Conservation (phyloP, 2,797 vertebrate genomes). For the Micropoecilia bifurca region DNA sequence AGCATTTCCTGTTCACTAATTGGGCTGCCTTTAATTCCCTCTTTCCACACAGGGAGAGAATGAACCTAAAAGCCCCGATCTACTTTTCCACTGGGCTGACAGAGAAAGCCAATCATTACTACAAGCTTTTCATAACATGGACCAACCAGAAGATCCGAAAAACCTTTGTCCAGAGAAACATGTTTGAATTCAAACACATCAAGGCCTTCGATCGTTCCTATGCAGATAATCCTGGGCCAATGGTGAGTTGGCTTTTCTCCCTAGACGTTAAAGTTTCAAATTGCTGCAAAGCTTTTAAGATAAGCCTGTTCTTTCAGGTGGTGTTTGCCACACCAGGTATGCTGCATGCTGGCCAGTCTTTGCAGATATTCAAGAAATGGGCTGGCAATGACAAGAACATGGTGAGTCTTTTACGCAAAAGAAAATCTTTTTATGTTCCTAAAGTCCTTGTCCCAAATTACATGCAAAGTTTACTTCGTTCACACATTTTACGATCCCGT, state of each 20-base stretch:
- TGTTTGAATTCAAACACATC: slow-evolving; percentile 99
- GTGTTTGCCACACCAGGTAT: slow-evolving; percentile 98
- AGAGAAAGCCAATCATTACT: slow-evolving; percentile 98
- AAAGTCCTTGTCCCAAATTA: not conserved
- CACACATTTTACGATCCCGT: not conserved
- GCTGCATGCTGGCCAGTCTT: slow-evolving; percentile 96
- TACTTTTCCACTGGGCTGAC: slow-evolving; percentile 98
- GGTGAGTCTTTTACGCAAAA: slow-evolving; percentile 78
- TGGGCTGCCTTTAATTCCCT: slow-evolving; percentile 10
- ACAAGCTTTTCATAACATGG: slow-evolving; percentile 99
- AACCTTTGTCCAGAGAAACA: slow-evolving; percentile 98
- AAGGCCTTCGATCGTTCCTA: slow-evolving; percentile 96
- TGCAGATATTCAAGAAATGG: slow-evolving; percentile 99
- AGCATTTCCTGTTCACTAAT: slow-evolving; percentile 1
- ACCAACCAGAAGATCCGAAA: slow-evolving; percentile 99
- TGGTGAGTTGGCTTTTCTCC: slow-evolving; percentile 76
- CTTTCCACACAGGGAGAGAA: slow-evolving; percentile 87
- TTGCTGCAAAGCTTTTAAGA: not conserved
- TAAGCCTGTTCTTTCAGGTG: slow-evolving; percentile 78
- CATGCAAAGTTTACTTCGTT: not conserved
- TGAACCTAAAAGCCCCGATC: slow-evolving; percentile 98
- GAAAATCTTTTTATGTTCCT: not conserved
- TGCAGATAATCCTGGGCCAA: slow-evolving; percentile 95
- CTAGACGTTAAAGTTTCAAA: not conserved
- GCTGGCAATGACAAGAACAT: slow-evolving; percentile 98